A percentile compares a stretch with the other conserved stretches of the same genome.
Conservation (phyloP, 2,888 invertebrate species). For the Erynnis tages region DNA sequence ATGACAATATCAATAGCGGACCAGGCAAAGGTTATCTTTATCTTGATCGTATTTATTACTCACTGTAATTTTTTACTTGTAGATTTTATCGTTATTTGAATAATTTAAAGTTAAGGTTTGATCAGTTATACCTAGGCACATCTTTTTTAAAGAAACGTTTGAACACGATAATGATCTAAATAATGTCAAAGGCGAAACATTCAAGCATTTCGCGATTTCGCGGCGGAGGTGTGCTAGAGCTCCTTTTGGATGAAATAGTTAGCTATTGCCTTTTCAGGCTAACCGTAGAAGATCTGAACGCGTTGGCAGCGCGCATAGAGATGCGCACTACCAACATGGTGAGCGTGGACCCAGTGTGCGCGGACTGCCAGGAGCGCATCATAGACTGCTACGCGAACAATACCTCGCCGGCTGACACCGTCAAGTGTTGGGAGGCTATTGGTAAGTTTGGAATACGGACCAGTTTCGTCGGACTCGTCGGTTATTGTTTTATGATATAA, state of each 20-base stretch:
- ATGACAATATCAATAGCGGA: background rate
- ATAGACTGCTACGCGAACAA: constrained; percentile 57
- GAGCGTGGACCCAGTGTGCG: constrained; percentile 59
- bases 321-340: constrained; percentile 61
- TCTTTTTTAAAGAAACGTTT: too few relatives aligned
- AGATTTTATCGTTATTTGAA: too few relatives aligned
- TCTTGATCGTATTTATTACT: background rate
- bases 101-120: too few relatives aligned
- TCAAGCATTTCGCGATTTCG: too few relatives aligned
- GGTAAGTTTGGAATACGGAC: constrained; percentile 42
- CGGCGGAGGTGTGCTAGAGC: background rate
- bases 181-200: too few relatives aligned
- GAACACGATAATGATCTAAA: too few relatives aligned
- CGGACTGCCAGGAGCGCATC: constrained; percentile 50
- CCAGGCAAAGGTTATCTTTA: constrained; percentile 11
- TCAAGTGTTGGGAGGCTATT: constrained; percentile 59
- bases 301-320: constrained; percentile 57
- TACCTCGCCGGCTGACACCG: constrained; percentile 39
- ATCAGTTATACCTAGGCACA: too few relatives aligned
- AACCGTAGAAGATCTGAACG: constrained; percentile 57
- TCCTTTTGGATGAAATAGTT: too few relatives aligned
- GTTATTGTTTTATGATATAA: too few relatives aligned
- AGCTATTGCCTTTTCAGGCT: constrained; percentile 45
- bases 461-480: too few relatives aligned
- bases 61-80: too few relatives aligned